Conservation (phyloP, 2,797 vertebrate genomes). For the Eulemur rubriventer region DNA sequence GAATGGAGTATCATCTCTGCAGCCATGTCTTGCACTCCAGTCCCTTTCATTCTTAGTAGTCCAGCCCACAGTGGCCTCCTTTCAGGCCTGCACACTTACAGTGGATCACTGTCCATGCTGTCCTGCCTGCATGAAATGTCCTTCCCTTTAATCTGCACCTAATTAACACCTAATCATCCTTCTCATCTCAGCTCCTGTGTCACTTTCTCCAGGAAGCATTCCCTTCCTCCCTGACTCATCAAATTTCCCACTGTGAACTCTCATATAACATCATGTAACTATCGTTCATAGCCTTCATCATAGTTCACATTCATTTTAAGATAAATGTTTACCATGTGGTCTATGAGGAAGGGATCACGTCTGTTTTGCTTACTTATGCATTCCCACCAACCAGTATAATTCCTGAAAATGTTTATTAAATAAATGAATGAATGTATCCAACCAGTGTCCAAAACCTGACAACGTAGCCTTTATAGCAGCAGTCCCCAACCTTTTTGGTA, state of each 20-base stretch:
- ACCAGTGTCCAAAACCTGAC: not conserved
- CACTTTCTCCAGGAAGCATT: not conserved
- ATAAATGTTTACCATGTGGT: not conserved
- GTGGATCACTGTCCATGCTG: not conserved
- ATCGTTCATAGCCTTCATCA: no score
- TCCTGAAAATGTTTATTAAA: not conserved
- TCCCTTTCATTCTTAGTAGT: not conserved
- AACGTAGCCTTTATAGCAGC: not conserved
- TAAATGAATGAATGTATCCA: not conserved
- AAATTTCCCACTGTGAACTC: not conserved
- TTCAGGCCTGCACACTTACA: not conserved
- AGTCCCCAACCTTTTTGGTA: no score
- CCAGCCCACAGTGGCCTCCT: not conserved
- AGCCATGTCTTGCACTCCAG: not conserved
- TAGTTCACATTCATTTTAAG: not conserved
- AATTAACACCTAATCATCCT: not conserved
- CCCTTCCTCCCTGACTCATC: not conserved
- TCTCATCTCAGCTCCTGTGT: not conserved
- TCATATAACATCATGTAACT: not conserved
- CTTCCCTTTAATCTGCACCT: not conserved
- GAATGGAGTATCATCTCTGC: not conserved
- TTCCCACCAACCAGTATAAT: not conserved
- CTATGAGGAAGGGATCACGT: not conserved
- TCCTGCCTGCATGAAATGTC: not conserved
- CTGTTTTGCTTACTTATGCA: not conserved